These are phyloP conservation scores for Dicrostonyx torquatus DNA, from an alignment of 2,797 vertebrate species.

Conservation along the genomic window DNA sequence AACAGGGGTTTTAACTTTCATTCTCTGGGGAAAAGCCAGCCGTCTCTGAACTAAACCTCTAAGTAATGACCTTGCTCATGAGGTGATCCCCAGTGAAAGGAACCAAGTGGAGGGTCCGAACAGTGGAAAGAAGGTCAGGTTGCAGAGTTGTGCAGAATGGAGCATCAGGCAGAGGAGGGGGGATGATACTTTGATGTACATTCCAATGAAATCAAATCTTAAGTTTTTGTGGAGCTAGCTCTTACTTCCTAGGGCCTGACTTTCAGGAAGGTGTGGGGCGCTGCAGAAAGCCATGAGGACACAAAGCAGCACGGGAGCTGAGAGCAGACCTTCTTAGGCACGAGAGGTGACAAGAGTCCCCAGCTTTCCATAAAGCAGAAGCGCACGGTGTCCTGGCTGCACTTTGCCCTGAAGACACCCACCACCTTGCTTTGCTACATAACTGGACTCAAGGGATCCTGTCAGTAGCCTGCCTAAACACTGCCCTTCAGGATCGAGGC, in stretches of 20 bases:
- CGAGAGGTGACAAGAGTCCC: not conserved
- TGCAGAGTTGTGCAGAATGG: not conserved
- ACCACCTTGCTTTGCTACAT: not conserved
- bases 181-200: not conserved
- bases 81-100: not conserved
- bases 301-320: not conserved
- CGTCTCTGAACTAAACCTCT: not conserved
- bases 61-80: not conserved
- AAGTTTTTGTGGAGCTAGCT: not conserved
- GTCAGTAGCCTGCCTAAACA: not conserved
- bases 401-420: not conserved
- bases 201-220: not conserved
- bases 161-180: not conserved
- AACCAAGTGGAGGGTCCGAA: not conserved
- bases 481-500: not conserved
- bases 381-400: not conserved
- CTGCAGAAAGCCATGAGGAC: not conserved
- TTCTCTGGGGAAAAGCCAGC: not conserved
- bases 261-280: too few species aligned
- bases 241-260: not conserved
- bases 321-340: not conserved
- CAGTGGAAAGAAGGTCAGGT: not conserved
- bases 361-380: not conserved
- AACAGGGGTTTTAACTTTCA: not conserved
- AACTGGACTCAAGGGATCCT: not conserved